Conservation (phyloP, 2,113 vertebrate genomes). For the Myotis brandtii region DNA sequence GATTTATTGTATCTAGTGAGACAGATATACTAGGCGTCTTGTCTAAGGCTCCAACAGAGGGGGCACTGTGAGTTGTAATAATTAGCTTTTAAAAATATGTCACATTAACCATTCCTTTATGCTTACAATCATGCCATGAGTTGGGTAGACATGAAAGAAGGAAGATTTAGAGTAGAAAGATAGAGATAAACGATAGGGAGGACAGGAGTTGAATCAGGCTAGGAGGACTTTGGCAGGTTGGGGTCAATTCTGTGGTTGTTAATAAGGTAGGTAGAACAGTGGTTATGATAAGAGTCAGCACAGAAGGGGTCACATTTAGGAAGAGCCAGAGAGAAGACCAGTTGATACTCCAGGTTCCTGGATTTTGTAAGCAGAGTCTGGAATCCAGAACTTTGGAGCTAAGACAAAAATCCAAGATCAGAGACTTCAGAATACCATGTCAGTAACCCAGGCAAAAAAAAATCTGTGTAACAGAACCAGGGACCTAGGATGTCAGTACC, state of each 20-base stretch:
- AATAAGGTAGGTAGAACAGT: neutral
- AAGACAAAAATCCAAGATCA: neutral
- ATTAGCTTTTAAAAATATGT: constrained; percentile 24
- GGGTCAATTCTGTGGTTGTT: constrained; percentile 11
- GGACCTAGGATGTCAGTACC: neutral
- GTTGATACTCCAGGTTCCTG: neutral
- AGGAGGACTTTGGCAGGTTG: neutral
- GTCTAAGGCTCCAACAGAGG: neutral
- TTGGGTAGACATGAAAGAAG: neutral
- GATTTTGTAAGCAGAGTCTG: neutral
- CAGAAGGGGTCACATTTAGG: neutral
- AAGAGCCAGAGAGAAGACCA: neutral
- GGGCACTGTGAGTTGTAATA: neutral
- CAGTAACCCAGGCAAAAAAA: neutral
- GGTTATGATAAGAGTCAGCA: neutral
- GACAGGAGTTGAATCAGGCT: neutral
- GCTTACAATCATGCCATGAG: neutral
- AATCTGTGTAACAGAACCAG: neutral
- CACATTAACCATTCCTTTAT: neutral
- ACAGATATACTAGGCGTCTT: neutral
- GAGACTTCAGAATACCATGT: neutral
- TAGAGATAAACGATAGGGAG: neutral
- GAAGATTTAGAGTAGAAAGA: neutral
- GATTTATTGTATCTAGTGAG: neutral
- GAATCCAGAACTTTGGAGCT: neutral